Base-by-base conservation (phyloP, 2,888 invertebrate genomes). In the Dasypolia templi region DNA sequence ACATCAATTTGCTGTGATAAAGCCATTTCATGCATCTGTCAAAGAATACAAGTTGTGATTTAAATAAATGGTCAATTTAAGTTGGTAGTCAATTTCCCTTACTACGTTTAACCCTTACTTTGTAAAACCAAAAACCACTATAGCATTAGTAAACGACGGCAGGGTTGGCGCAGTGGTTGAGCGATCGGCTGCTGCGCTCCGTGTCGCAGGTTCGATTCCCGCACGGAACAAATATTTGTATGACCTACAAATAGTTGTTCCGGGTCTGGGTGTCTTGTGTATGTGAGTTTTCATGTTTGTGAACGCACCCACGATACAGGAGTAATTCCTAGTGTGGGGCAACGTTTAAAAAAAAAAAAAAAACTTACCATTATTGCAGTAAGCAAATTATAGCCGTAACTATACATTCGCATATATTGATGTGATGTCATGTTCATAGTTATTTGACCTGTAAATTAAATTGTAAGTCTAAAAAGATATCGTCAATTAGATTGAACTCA, bases 321-420 rank as follows among this genome's bases (percentile, higher is more conserved):
- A n/a, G n/a, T n/a, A n/a, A n/a, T n/a, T n/a, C n/a, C n/a, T n/a
- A n/a, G n/a, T n/a, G n/a, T n/a, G n/a, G n/a, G n/a, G n/a, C n/a
- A n/a, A n/a, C n/a, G n/a, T n/a, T n/a, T n/a, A n/a, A n/a, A n/a
- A n/a, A n/a, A n/a, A n/a, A n/a, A n/a, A n/a, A n/a, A n/a, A n/a
- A n/a, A n/a, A 87, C 88, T 68, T 75, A 95, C 95, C 91, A 91
- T 94, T 44, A 97, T 87, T 56, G 95, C 93, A 70, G 94, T 94
- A 29, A 97, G 92, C 70, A 97, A 88, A 82, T 96, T 94, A 2
- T 96, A 93, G 5, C 97, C 96, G 72, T 95, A 94, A 70, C 96
- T 97, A 83, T 96, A 96, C 87, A 96, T 93, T 72, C 96, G 91
- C 95, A 97, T 94, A 73, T 95, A 94, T 63, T 96, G 94, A 77